Evolutionary conservation across 2,888 invertebrate species (phyloP).

Genomic region (Spodoptera picta): DNA sequence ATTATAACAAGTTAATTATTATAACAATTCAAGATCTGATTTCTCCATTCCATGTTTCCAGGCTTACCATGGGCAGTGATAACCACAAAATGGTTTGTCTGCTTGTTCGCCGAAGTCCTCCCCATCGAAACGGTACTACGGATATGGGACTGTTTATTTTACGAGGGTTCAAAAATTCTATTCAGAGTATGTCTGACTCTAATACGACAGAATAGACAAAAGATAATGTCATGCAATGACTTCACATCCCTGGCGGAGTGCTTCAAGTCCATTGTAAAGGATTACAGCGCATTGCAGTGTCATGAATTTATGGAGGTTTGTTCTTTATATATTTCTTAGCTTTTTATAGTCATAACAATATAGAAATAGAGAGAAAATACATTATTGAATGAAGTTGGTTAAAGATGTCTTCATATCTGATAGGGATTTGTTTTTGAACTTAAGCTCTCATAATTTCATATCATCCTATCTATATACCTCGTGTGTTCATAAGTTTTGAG

Average conservation of each 20-base stretch:
- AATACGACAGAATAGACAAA: constrained; percentile 91
- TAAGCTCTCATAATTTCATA: too few species aligned
- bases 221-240: constrained; percentile 93
- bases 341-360: too few species aligned
- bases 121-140: constrained; percentile 97
- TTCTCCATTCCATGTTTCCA: constrained; percentile 53
- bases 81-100: constrained; percentile 98
- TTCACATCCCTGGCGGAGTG: constrained; percentile 94
- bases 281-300: constrained; percentile 94
- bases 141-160: constrained; percentile 98
- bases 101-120: constrained; percentile 97
- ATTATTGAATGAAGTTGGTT: too few species aligned
- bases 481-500: too few species aligned
- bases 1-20: too few species aligned
- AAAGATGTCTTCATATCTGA: too few species aligned
- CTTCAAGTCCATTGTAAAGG: constrained; percentile 94
- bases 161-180: constrained; percentile 97
- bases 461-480: too few species aligned
- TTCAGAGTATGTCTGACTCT: constrained; percentile 96
- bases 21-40: too few species aligned
- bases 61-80: constrained; percentile 96
- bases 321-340: background rate
- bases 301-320: constrained; percentile 96
- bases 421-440: too few species aligned
- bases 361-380: too few species aligned